phyloP scores from a whole-genome alignment of 2,797 vertebrate genomes.

The Nothura maculosa region DNA sequence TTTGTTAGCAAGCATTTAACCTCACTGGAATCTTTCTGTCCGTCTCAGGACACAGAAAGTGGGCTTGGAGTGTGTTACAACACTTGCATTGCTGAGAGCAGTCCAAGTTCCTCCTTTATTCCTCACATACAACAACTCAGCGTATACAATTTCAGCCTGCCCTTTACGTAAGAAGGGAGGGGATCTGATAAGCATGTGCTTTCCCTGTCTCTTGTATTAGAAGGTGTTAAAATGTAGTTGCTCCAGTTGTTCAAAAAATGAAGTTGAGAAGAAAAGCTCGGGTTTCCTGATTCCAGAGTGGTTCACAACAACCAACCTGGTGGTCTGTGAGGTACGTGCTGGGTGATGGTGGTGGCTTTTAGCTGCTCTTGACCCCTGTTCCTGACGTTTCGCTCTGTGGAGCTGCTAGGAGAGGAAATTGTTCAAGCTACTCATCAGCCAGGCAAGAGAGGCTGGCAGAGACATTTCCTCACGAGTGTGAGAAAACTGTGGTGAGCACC shows the following conservation, averaged over 20 bases:
- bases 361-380: background rate
- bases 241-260: background rate
- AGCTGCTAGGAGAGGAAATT: background rate
- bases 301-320: background rate
- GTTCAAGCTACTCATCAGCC: background rate
- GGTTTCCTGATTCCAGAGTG: rapidly evolving
- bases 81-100: background rate
- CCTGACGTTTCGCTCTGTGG: background rate
- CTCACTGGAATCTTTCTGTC: background rate
- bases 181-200: background rate
- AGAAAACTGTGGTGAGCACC: background rate
- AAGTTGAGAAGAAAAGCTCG: background rate
- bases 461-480: background rate
- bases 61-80: background rate
- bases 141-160: background rate
- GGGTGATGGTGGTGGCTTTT: rapidly evolving
- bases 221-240: background rate
- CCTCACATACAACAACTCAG: background rate
- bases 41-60: background rate
- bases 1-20: background rate
- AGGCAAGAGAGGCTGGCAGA: background rate
- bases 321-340: rapidly evolving
- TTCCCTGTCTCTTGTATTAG: background rate
- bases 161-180: background rate
- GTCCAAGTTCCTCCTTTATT: background rate